Evolutionary conservation across 2,113 vertebrate genomes (phyloP), one percentile per base, ranked within the genome.

Genomic region (Carassius gibelio): DNA sequence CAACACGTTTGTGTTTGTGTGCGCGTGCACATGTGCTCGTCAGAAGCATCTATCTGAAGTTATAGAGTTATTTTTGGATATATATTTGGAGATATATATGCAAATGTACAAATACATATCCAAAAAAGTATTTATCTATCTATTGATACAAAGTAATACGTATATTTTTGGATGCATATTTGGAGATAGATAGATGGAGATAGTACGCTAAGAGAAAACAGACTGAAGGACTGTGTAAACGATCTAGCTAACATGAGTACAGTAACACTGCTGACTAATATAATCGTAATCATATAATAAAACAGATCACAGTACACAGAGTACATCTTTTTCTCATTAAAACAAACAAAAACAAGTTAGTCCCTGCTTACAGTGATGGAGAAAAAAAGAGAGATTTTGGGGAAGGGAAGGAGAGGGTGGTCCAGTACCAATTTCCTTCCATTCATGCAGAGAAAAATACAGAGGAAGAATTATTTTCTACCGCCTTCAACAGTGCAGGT

Each of bases 381-480:
- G 48, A 76, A 76, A 75, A 57, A 75, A 52, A 75, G 23, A 17
- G 13, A 52, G 48, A 50, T 75, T 52, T 17, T 34, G 79, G 0
- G 62, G 14, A 81, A 5, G 5, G 79, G 62, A 81, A 81, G 79
- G 62, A 81, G 79, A 52, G 5, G 23, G 79, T 3, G 79, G 23
- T 30, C 64, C 62, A 34, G 79, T 81, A 68, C 79, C 61, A 81
- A 30, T 50, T 81, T 81, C 79, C 79, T 81, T 81, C 38, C 45
- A 81, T 81, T 81, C 79, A 68, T 30, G 19, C 11, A 13, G 66
- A 42, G 36, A 80, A 80, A 64, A 38, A n/a, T n/a, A 34, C 34
- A 78, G n/a, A 68, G 61, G 62, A 64, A 68, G 8, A 34, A 34
- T 34, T 19, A 11, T 64, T 38, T 78, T 34, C 19, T 59, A 64